Evolutionary conservation across 2,797 vertebrate genomes (phyloP), one percentile per base, ranked within the genome.

Genomic region (Myoxocephalus aenaeus): DNA sequence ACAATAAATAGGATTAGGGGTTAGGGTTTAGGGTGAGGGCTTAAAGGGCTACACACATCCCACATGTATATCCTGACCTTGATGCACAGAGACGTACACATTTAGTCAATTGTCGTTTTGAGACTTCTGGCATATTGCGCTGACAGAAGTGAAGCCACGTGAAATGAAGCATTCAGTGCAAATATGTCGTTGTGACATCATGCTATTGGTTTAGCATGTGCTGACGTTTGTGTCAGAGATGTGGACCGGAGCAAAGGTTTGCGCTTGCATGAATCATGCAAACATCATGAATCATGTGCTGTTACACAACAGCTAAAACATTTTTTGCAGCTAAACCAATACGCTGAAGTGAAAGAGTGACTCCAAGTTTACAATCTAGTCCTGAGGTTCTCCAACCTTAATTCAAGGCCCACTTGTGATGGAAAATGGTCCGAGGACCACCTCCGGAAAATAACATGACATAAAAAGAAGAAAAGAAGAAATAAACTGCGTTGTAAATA

Each of bases 201-300:
- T 56, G 10, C 54, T n/a, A 5, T 38, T 66, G 14, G 27, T 70
- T 64, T 36, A 51, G 7, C 14, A 51, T 34, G n/a, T 44, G 44
- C n/a, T 70, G 56, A 58, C 1, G 1, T 58, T 20, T 70, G 42
- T 10, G 1, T 68, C 15, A 58, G n/a, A 62, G 9, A 25, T 11
- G 10, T 64, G 57, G 46, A 67, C 17, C 38, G 50, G 32, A 46
- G 40, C 25, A 25, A 40, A 42, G 68, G 18, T 67, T 29, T 58
- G 34, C 48, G 38, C 46, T 15, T 29, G 25, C 38, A 65, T 62
- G 48, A 83, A 38, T 83, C 77, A 77, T 46, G 12, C 27, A 66
- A 44, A 68, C 18, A 50, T 12, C 34, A n/a, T 74, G 46, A 70
- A 64, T 73, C 40, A 75, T 18, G 11, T 17, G 7, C 25, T n/a